These are phyloP conservation scores for Lasioglossum figueresi DNA, from an alignment of 2,888 invertebrate genomes.

Conservation along the genomic window DNA sequence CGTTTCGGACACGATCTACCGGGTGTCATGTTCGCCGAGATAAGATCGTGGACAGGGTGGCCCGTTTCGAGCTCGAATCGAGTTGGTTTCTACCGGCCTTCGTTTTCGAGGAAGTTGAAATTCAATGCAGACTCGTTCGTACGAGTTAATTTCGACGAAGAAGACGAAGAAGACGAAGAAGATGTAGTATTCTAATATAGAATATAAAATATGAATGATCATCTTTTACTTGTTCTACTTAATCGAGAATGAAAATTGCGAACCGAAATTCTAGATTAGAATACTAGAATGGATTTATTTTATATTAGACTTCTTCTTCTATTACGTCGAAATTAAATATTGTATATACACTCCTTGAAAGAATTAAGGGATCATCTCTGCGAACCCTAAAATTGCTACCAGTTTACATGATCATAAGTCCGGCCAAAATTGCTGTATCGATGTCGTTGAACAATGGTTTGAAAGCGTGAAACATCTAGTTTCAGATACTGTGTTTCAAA, in stretches of 20 bases:
- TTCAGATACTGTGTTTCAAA: too few relatives aligned
- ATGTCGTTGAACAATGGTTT: too few relatives aligned
- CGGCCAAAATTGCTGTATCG: too few relatives aligned
- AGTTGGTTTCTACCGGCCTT: background rate
- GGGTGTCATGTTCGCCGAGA: background rate
- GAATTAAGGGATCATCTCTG: too few relatives aligned
- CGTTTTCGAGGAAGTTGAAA: background rate
- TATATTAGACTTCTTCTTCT: background rate
- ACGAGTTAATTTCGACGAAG: too few relatives aligned
- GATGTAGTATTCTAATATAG: too few relatives aligned
- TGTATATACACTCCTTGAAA: too few relatives aligned
- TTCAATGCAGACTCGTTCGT: background rate
- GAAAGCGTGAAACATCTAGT: too few relatives aligned
- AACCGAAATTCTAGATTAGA: background rate
- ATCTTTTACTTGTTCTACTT: background rate
- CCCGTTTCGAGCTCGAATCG: background rate
- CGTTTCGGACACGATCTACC: slow-evolving; percentile 19
- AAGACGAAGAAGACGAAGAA: too few relatives aligned
- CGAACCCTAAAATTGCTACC: too few relatives aligned
- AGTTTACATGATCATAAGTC: too few relatives aligned
- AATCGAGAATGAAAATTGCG: background rate
- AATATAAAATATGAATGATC: too few relatives aligned
- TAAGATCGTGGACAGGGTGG: background rate
- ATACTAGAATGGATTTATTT: background rate
- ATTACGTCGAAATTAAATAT: background rate